These are phyloP conservation scores for Ruditapes philippinarum DNA, from an alignment of 1,140 invertebrate genomes.

Conservation along the genomic window DNA sequence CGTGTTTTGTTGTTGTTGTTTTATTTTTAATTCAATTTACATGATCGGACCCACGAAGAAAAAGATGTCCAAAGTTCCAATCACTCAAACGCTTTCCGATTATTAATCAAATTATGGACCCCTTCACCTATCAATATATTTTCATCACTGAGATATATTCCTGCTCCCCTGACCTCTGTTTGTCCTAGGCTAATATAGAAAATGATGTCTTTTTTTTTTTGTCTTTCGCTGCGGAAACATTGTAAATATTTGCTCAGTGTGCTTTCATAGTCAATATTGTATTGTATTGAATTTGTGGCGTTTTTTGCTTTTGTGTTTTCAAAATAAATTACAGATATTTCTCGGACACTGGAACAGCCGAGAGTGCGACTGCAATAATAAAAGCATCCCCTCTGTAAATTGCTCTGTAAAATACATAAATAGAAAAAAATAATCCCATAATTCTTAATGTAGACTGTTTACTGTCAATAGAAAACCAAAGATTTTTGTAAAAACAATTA, in stretches of 20 bases:
- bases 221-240: background rate
- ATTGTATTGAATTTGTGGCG: no score
- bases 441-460: no score
- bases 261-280: background rate
- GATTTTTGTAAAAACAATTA: no score
- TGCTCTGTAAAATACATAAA: no score
- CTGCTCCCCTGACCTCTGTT: background rate
- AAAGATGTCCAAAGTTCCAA: background rate
- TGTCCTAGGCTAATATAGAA: conserved; percentile 15
- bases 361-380: no score
- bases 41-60: background rate
- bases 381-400: no score
- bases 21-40: conserved; percentile 32
- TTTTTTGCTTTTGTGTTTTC: no score
- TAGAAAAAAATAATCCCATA: no score
- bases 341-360: no score
- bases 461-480: no score
- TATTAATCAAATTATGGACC: conserved; percentile 15
- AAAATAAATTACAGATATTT: no score
- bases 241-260: background rate
- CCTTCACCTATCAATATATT: background rate
- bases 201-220: background rate
- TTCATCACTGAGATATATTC: background rate
- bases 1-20: no score
- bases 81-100: background rate